Evolutionary conservation across 2,888 invertebrate species (phyloP).

Genomic region (Biston stratarius): DNA sequence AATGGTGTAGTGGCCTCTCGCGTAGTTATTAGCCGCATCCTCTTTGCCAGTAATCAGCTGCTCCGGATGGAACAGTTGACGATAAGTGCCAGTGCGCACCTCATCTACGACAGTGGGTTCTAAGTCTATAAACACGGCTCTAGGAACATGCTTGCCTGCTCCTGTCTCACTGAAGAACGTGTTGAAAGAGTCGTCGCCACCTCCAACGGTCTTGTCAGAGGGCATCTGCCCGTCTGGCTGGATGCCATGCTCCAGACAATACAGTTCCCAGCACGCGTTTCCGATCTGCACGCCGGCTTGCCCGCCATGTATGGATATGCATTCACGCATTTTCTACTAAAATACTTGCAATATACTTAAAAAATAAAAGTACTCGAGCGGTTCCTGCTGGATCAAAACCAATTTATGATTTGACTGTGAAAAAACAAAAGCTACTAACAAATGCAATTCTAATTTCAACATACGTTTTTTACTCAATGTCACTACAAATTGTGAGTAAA

Average conservation of each 20-base stretch:
- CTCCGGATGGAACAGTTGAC: conserved; percentile 98
- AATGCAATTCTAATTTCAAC: conserved; percentile 21
- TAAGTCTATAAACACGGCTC: conserved; percentile 97
- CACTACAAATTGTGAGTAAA: background rate
- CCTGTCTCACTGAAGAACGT: conserved; percentile 98
- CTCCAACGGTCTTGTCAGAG: conserved; percentile 92
- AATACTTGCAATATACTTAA: conserved; percentile 61
- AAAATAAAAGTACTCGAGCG: conserved; percentile 58
- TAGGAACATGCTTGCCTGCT: conserved; percentile 97
- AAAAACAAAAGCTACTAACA: conserved; percentile 26
- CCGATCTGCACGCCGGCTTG: conserved; percentile 93
- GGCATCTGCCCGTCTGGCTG: conserved; percentile 96
- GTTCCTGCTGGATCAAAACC: conserved; percentile 52
- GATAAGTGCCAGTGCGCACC: conserved; percentile 96
- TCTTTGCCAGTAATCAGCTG: conserved; percentile 98
- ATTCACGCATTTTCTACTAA: conserved; percentile 74
- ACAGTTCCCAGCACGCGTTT: conserved; percentile 95
- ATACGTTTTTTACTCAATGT: background rate
- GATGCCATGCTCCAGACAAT: conserved; percentile 93
- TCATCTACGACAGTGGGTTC: conserved; percentile 98
- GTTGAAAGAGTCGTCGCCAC: conserved; percentile 97
- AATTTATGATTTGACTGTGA: conserved; percentile 51
- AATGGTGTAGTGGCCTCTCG: conserved; percentile 98
- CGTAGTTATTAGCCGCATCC: conserved; percentile 99
- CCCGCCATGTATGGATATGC: conserved; percentile 81